A percentile compares a stretch with the other conserved stretches of the same genome.
These are phyloP conservation scores for Lasius fuliginosus DNA, from an alignment of 2,888 invertebrate genomes.

Conservation along the genomic window DNA sequence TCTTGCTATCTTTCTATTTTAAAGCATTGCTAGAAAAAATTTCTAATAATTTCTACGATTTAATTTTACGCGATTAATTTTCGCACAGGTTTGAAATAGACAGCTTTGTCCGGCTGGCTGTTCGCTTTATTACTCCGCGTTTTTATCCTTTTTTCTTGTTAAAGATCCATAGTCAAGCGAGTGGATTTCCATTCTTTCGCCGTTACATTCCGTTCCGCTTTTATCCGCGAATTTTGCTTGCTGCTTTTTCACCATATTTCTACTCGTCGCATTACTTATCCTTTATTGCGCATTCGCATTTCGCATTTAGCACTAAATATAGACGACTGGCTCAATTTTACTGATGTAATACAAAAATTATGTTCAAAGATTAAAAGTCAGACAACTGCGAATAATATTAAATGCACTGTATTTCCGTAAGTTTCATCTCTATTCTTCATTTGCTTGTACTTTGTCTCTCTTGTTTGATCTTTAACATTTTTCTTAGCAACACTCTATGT, in stretches of 20 bases:
- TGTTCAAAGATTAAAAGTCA: conserved; percentile 1
- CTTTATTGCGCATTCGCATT: conserved; percentile 48
- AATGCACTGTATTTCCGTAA: neutral
- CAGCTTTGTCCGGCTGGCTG: conserved; percentile 15
- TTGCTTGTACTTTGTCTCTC: conserved; percentile 20
- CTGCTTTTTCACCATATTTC: conserved; percentile 30
- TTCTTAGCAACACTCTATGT: neutral
- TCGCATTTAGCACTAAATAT: conserved; percentile 40
- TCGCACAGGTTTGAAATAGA: conserved; percentile 22
- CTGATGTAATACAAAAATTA: conserved; percentile 23
- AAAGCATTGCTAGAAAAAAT: conserved; percentile 1
- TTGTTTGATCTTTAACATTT: neutral
- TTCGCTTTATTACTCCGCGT: conserved; percentile 48
- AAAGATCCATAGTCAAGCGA: conserved; percentile 25
- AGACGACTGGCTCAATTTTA: conserved; percentile 10
- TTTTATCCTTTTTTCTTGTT: conserved; percentile 24
- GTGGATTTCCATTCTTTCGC: conserved; percentile 49
- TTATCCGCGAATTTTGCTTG: conserved; percentile 36
- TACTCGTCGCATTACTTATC: conserved; percentile 47
- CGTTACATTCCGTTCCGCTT: conserved; percentile 33
- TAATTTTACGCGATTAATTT: conserved; percentile 47
- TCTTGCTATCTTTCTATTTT: neutral
- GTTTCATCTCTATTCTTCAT: conserved; percentile 29
- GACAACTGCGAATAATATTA: conserved; percentile 4
- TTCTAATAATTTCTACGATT: conserved; percentile 42